A percentile compares a stretch with the other conserved stretches of the same genome.
phyloP scores from a whole-genome alignment of 2,888 invertebrate genomes.

The Synergus itoensis region DNA sequence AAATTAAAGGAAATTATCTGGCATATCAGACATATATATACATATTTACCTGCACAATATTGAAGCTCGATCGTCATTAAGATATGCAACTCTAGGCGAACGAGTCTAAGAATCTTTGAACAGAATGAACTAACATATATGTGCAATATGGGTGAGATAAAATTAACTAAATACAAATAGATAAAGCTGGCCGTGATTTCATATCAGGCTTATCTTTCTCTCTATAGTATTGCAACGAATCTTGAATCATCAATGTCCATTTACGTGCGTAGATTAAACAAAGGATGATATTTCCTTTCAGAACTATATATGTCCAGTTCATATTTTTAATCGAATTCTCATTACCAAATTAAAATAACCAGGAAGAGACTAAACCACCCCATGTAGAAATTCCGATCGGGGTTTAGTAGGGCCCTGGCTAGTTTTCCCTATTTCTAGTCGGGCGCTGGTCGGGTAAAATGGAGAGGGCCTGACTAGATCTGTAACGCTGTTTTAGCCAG shows the following conservation, averaged over 20 bases:
- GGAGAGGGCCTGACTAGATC: too few species aligned
- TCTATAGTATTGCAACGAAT: not conserved
- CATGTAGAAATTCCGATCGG: too few species aligned
- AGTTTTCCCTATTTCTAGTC: too few species aligned
- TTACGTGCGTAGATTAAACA: not conserved
- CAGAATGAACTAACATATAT: not conserved
- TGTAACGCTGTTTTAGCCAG: too few species aligned
- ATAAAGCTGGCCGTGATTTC: constrained; percentile 9
- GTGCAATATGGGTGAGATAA: not conserved
- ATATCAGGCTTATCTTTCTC: constrained; percentile 5
- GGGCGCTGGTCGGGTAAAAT: too few species aligned
- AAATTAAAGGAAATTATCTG: not conserved
- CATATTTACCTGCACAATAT: not conserved
- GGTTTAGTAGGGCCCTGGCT: too few species aligned
- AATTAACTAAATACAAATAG: not conserved
- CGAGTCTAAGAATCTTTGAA: not conserved
- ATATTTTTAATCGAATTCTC: not conserved
- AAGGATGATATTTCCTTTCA: not conserved
- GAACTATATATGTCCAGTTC: not conserved
- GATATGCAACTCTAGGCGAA: not conserved
- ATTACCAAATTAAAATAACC: not conserved
- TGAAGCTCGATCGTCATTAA: not conserved
- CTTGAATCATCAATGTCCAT: constrained; percentile 2
- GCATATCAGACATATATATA: too few species aligned
- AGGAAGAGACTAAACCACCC: not conserved